A percentile compares a stretch with the other conserved stretches of the same genome.
phyloP scores from a whole-genome alignment of 2,113 vertebrate species.

The Scomber japonicus region DNA sequence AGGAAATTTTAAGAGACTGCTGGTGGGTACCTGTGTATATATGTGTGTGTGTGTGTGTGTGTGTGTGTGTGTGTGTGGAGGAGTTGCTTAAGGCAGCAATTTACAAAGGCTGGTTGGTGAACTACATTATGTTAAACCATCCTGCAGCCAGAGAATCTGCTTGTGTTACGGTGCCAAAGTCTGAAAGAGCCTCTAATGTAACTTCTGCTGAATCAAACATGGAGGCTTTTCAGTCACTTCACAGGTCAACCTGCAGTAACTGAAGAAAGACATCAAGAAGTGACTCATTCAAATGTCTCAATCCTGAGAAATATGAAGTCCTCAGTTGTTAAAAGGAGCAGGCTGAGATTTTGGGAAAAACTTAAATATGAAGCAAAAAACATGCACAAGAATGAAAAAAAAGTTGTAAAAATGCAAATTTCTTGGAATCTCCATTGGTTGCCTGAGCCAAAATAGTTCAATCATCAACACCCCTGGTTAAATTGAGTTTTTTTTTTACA shows the following conservation, averaged over 20 bases:
- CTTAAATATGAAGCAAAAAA: too few species aligned
- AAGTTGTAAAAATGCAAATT: too few species aligned
- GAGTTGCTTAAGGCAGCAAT: slow-evolving; percentile 24
- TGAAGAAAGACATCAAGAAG: not conserved
- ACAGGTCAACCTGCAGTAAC: not conserved
- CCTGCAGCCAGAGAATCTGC: slow-evolving; percentile 22
- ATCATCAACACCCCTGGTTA: too few species aligned
- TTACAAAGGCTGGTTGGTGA: slow-evolving; percentile 34
- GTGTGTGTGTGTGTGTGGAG: not conserved
- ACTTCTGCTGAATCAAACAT: slow-evolving; percentile 23
- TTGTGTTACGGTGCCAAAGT: slow-evolving; percentile 24
- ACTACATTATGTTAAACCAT: slow-evolving; percentile 38
- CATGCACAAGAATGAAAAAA: too few species aligned
- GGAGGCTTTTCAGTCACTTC: slow-evolving; percentile 1
- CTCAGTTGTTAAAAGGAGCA: not conserved
- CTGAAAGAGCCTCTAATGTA: not conserved
- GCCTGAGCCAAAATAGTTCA: too few species aligned
- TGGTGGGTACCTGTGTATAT: not conserved
- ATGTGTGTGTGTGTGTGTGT: slow-evolving; percentile 1
- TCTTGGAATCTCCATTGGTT: too few species aligned
- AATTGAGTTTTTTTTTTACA: not conserved
- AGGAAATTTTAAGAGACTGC: slow-evolving; percentile 1
- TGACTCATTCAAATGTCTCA: not conserved
- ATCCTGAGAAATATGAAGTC: not conserved
- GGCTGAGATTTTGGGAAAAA: too few species aligned